Base-by-base conservation (phyloP, 2,888 invertebrate genomes). In the Agriopis leucophaearia region DNA sequence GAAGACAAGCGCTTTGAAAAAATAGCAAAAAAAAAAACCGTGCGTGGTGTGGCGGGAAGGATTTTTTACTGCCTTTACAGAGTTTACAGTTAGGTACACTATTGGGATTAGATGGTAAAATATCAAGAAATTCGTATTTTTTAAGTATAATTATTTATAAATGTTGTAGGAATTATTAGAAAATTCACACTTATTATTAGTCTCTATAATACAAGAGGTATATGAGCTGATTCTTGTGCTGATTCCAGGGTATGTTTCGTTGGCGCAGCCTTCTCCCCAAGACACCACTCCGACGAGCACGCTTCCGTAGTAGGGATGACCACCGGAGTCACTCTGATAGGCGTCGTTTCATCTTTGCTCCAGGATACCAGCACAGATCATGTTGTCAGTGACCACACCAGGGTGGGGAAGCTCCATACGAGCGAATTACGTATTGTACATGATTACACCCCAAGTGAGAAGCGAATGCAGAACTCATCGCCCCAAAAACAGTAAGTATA, bases 211-310 rank as follows among this genome's bases (percentile, higher is more conserved):
- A 85, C 85, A 86, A 60, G 78, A 35, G 1, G 80, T 78, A 68
- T 80, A 81, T 0, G 78, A 65, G 5, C 81, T 70, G 70, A 94
- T 87, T n/a, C 85, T 79, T 16, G 90, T 81, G 74, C 87, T 92
- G 70, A 94, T 88, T 54, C 92, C 92, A 4, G 94, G 94, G 79
- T 83, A 91, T 72, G 73, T 71, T 13, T 82, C 80, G 60, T 84
- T 78, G 10, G 90, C 92, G 71, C 92, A 92, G 16, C 87, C 86
- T 60, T 82, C 79, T 71, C 91, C 92, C 87, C 89, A 91, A 60
- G 91, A 91, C 35, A 91, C 88, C 70, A 92, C 77, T 45, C 92
- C 92, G 60, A 78, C 83, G 63, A 91, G 81, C 68, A 76, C 62
- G 13, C 83, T 81, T 36, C 77, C 79, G 74, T 81, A 84, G 73